Evolutionary conservation across 1,140 invertebrate species (phyloP).

Genomic region (Tenebrio molitor): DNA sequence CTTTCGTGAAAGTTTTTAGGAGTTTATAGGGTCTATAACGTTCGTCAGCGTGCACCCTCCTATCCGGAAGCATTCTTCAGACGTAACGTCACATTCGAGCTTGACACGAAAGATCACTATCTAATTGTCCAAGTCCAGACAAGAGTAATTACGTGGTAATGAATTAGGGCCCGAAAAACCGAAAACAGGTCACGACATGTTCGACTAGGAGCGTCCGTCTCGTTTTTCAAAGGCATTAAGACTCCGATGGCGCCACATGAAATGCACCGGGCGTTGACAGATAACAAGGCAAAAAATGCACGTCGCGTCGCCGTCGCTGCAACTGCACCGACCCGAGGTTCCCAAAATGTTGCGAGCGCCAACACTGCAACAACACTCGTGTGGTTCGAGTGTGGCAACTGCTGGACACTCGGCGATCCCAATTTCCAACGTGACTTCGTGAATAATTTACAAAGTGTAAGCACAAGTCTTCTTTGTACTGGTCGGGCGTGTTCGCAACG

Average conservation of each 20-base stretch:
- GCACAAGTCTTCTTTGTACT: slow-evolving; percentile 31
- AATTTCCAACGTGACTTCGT: slow-evolving; percentile 13
- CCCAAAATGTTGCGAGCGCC: not conserved
- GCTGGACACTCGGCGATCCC: not conserved
- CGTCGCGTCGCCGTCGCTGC: slow-evolving; percentile 1
- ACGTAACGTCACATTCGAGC: slow-evolving; percentile 11
- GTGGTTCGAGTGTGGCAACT: not conserved
- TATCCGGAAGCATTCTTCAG: too few relatives aligned
- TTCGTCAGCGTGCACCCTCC: not conserved
- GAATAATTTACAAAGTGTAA: slow-evolving; percentile 36
- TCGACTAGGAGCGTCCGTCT: not conserved
- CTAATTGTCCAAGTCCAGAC: slow-evolving; percentile 13
- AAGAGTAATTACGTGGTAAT: slow-evolving; percentile 11
- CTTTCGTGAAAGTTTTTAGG: too few relatives aligned
- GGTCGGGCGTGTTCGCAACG: not conserved
- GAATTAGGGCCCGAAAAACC: slow-evolving; percentile 8
- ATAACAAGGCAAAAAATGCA: slow-evolving; percentile 36
- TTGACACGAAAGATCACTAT: not conserved
- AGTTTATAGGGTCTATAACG: too few relatives aligned
- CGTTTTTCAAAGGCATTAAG: not conserved
- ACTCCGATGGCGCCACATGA: slow-evolving; percentile 25
- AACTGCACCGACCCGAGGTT: not conserved
- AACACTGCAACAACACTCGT: not conserved
- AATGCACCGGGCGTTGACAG: slow-evolving; percentile 41
- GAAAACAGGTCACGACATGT: slow-evolving; percentile 22